These are phyloP conservation scores for Rhodinocichla rosea DNA, from an alignment of 2,113 vertebrate genomes.

Conservation along the genomic window DNA sequence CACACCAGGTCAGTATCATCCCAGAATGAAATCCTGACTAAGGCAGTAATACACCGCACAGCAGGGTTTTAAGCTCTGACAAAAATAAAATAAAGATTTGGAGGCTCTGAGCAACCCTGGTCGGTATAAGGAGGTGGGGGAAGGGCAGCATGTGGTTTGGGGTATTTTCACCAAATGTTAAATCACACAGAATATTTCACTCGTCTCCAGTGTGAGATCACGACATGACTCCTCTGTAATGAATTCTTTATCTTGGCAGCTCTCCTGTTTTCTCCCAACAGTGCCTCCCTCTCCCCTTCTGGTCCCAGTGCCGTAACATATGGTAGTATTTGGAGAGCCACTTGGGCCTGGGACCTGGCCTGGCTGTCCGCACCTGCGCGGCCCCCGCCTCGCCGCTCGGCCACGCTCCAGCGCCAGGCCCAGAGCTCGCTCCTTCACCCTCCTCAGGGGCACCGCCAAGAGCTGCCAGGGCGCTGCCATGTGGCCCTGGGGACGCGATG, in stretches of 20 bases:
- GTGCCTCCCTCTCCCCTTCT: slow-evolving; percentile 19
- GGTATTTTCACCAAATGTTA: slow-evolving; percentile 65
- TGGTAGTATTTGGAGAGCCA: slow-evolving; percentile 59
- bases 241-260: slow-evolving; percentile 79
- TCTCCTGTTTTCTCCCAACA: slow-evolving; percentile 58
- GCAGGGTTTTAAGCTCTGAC: background rate
- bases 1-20: background rate
- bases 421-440: background rate
- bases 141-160: slow-evolving; percentile 52
- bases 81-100: background rate
- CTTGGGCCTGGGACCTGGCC: slow-evolving; percentile 7
- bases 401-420: background rate
- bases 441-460: background rate
- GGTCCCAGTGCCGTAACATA: slow-evolving; percentile 51
- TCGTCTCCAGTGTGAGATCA: slow-evolving; percentile 70
- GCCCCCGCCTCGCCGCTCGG: background rate
- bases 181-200: slow-evolving; percentile 70
- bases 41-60: background rate
- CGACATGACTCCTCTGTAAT: slow-evolving; percentile 70
- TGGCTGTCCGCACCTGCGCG: slow-evolving; percentile 53
- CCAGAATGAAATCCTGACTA: background rate
- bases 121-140: background rate
- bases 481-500: too few relatives aligned
- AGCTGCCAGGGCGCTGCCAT: background rate
- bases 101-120: background rate